Percentiles rank a stretch among this genome's conserved stretches.
Conservation (phyloP, 2,113 vertebrate genomes). For the Dunckerocampus dactyliophorus region DNA sequence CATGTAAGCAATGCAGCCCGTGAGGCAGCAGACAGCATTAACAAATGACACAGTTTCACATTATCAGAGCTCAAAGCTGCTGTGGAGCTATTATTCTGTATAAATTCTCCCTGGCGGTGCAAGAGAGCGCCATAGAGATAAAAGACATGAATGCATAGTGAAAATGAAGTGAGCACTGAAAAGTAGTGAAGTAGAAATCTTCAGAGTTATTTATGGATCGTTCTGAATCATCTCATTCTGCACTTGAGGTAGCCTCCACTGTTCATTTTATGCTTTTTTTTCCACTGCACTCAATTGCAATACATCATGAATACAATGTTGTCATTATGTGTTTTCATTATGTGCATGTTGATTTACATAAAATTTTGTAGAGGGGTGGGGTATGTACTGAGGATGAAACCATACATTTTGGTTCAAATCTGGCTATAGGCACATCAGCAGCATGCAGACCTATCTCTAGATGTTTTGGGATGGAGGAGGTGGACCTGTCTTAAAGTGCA, state of each 20-base stretch:
- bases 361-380: background rate
- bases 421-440: background rate
- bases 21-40: constrained; percentile 27
- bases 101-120: constrained; percentile 38
- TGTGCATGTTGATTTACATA: background rate
- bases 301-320: background rate
- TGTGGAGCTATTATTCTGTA: constrained; percentile 45
- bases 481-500: too few relatives aligned
- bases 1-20: constrained; percentile 3
- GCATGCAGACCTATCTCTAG: background rate
- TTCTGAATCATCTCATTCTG: constrained; percentile 46
- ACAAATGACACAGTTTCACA: constrained; percentile 34
- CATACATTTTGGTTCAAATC: background rate
- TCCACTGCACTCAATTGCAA: constrained; percentile 2
- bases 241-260: constrained; percentile 34
- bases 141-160: constrained; percentile 40
- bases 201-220: constrained; percentile 61
- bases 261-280: constrained; percentile 30
- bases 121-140: constrained; percentile 40
- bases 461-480: background rate
- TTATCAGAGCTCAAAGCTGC: constrained; percentile 42
- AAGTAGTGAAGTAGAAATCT: constrained; percentile 55
- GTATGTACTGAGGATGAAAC: background rate
- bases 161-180: constrained; percentile 53
- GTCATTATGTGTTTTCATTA: background rate